phyloP scores from a whole-genome alignment of 2,797 vertebrate genomes.

The Acanthopagrus latus region DNA sequence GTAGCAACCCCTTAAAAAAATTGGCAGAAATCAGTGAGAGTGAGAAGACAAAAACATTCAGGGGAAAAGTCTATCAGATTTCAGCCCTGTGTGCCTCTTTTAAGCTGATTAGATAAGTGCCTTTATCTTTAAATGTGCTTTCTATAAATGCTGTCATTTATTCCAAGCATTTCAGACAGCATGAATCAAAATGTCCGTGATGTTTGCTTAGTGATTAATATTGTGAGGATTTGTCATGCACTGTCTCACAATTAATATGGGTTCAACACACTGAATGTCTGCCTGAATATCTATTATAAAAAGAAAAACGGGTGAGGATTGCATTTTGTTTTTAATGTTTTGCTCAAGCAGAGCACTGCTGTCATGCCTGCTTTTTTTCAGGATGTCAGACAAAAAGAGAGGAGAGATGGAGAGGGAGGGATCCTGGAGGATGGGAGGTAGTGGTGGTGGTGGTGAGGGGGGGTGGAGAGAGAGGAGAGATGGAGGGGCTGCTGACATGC shows the following conservation, averaged over 20 bases:
- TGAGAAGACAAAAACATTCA: conserved; percentile 44
- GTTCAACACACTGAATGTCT: conserved; percentile 70
- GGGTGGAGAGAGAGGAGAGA: conserved; percentile 75
- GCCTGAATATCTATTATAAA: conserved; percentile 77
- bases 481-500: conserved; percentile 91
- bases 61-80: conserved; percentile 54
- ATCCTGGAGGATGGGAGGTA: conserved; percentile 78
- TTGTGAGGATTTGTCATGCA: conserved; percentile 71
- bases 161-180: conserved; percentile 74
- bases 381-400: conserved; percentile 87
- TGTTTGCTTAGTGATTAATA: conserved; percentile 79
- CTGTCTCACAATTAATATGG: conserved; percentile 80
- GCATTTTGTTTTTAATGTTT: conserved; percentile 87
- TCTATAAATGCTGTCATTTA: conserved; percentile 72
- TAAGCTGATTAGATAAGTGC: conserved; percentile 68
- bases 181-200: conserved; percentile 73
- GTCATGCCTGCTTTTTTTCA: conserved; percentile 84
- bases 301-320: conserved; percentile 80
- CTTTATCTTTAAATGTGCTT: conserved; percentile 73
- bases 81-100: conserved; percentile 46
- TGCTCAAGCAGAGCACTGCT: conserved; percentile 86
- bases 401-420: conserved; percentile 83
- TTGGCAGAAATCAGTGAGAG: conserved; percentile 33
- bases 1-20: conserved; percentile 26
- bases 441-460: conserved; percentile 32